These are phyloP conservation scores for Anthonomus grandis DNA, from an alignment of 1,140 invertebrate species.

Conservation along the genomic window DNA sequence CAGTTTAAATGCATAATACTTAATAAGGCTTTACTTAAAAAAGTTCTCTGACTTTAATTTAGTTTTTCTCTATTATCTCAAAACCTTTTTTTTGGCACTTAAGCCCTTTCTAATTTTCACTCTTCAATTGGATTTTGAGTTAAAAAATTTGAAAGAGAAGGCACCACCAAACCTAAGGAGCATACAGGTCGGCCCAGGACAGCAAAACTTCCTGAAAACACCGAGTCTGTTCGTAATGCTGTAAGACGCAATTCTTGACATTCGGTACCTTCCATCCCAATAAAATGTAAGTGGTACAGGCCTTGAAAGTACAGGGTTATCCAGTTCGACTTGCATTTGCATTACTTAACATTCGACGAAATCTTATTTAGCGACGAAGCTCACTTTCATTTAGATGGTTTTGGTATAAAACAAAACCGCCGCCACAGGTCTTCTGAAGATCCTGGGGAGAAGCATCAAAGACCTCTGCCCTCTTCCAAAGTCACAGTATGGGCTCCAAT, in stretches of 20 bases:
- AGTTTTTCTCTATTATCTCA: no score
- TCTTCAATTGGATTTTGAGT: slow-evolving; percentile 11
- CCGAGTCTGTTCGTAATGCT: background rate
- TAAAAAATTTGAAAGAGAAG: slow-evolving; percentile 11
- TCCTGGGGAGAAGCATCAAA: background rate
- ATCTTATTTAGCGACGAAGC: slow-evolving; percentile 3
- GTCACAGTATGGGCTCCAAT: no score
- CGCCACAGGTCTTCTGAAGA: background rate
- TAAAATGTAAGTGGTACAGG: slow-evolving; percentile 5
- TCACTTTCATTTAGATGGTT: no score
- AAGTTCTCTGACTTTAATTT: no score
- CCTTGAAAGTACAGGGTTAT: slow-evolving; percentile 4
- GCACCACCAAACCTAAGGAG: slow-evolving; percentile 12
- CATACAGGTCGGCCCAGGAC: background rate
- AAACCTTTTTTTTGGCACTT: no score
- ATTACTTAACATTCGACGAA: background rate
- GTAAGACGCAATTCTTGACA: background rate
- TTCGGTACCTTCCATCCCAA: background rate
- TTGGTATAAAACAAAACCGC: background rate
- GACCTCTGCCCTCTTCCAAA: no score
- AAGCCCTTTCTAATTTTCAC: no score
- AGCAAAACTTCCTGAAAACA: background rate
- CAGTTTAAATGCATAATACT: no score
- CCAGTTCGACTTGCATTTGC: slow-evolving; percentile 1
- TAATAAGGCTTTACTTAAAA: no score